Base-by-base conservation (phyloP, 2,888 invertebrate genomes). In the Erebia aethiops region DNA sequence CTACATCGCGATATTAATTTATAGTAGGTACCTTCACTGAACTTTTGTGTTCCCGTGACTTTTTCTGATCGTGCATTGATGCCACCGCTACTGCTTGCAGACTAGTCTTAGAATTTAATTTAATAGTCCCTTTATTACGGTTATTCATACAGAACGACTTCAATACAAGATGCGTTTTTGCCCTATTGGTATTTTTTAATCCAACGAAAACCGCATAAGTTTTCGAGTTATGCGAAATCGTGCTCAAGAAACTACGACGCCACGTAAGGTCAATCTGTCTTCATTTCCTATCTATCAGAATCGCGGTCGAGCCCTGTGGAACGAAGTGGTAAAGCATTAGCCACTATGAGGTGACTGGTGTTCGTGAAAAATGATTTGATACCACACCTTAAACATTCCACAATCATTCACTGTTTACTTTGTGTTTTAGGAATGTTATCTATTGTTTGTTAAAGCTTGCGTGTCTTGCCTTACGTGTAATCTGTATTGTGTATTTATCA, bases 261-360 rank as follows among this genome's bases (percentile, higher is more conserved):
- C 91, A 92, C 91, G 91, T 91, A 83, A 91, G 75, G 86, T 85
- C 90, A 92, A 93, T 92, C 90, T 86, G 88, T 93, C 93, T 92
- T 93, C 91, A 92, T 93, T 93, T 91, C 91, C 91, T 92, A 91
- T 92, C 93, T 92, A 92, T 92, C 91, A 89, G 87, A 89, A 87
- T 81, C 78, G 80, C 83, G 82, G 84, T 80, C 80, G 83, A 80
- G 85, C 84, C 82, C 81, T 81, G 82, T 81, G 80, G 79, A 83
- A 81, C 83, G 82, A 78, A 82, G 81, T 80, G 78, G 81, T 87
- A 87, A 90, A 87, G 87, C 90, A 92, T 91, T 91, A 90, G 87
- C 84, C 78, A 82, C 85, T 89, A 92, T 90, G 91, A 86, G 87
- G 84, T 87, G 87, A 88, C 87, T 87, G 70, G 70, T 84, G 83